Evolutionary conservation across 2,113 vertebrate species (phyloP).

Genomic region (Isichthys henryi): DNA sequence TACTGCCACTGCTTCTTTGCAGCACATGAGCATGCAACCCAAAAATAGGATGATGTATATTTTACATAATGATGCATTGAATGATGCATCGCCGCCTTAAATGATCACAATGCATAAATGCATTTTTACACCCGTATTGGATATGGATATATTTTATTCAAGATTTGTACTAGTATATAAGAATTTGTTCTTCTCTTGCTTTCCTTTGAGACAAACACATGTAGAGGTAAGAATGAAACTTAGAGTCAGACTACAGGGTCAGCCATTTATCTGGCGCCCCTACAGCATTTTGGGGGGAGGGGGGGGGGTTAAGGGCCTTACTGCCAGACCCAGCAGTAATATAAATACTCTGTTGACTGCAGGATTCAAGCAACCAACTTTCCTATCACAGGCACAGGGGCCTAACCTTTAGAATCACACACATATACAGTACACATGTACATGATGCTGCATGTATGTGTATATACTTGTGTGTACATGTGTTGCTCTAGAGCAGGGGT

Average conservation of each 20-base stretch:
- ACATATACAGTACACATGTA: neutral
- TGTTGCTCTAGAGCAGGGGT: neutral
- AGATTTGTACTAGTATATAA: neutral
- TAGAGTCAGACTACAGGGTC: neutral
- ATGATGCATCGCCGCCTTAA: neutral
- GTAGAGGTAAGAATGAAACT: neutral
- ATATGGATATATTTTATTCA: neutral
- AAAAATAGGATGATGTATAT: neutral
- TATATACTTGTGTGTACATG: neutral
- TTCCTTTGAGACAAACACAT: neutral
- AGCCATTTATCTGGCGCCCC: neutral
- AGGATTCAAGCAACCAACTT: neutral
- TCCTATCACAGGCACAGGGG: neutral
- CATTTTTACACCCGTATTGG: neutral
- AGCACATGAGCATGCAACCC: neutral
- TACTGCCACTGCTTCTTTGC: neutral
- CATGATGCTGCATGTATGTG: neutral
- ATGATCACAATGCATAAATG: neutral
- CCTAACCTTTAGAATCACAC: neutral
- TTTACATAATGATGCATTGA: neutral
- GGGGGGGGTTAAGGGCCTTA: neutral
- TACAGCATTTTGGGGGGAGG: neutral
- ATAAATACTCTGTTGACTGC: neutral
- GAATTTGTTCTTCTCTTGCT: neutral
- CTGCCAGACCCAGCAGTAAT: neutral